phyloP scores from a whole-genome alignment of 2,797 vertebrate species.

The Lophotriccus pileatus region DNA sequence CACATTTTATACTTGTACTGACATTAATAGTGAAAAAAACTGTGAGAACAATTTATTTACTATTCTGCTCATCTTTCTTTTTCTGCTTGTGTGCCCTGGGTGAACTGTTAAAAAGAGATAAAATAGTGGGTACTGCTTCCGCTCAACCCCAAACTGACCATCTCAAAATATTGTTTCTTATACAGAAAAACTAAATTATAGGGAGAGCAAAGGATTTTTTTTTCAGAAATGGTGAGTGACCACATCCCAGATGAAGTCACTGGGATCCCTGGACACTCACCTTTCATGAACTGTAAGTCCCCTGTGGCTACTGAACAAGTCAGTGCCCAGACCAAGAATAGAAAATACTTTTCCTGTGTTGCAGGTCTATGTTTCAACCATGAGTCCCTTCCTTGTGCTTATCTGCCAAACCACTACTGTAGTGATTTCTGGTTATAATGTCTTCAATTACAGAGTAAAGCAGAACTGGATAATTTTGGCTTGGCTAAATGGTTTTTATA shows the following conservation, averaged over 20 bases:
- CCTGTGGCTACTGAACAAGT: background rate
- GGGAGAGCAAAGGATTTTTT: background rate
- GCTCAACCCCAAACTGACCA: background rate
- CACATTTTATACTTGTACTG: background rate
- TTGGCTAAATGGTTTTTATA: slow-evolving; percentile 61
- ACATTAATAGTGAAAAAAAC: background rate
- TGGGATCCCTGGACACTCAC: background rate
- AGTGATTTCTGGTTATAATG: slow-evolving; percentile 37
- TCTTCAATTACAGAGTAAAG: slow-evolving; percentile 50
- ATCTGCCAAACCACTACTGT: slow-evolving; percentile 34
- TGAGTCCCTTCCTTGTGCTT: background rate
- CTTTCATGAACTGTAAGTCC: background rate
- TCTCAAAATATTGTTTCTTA: background rate
- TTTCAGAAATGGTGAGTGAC: background rate
- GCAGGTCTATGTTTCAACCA: background rate
- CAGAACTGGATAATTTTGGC: slow-evolving; percentile 1
- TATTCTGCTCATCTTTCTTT: background rate
- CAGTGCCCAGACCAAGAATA: slow-evolving; percentile 18
- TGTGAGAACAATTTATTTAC: background rate
- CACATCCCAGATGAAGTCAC: background rate
- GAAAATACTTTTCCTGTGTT: slow-evolving; percentile 37
- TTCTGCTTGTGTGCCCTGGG: background rate
- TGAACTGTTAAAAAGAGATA: background rate
- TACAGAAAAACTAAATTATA: background rate
- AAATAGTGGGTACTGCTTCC: background rate